Evolutionary conservation across 2,888 invertebrate genomes (phyloP), one percentile per base, ranked within the genome.

Genomic region (Diarsia brunnea): DNA sequence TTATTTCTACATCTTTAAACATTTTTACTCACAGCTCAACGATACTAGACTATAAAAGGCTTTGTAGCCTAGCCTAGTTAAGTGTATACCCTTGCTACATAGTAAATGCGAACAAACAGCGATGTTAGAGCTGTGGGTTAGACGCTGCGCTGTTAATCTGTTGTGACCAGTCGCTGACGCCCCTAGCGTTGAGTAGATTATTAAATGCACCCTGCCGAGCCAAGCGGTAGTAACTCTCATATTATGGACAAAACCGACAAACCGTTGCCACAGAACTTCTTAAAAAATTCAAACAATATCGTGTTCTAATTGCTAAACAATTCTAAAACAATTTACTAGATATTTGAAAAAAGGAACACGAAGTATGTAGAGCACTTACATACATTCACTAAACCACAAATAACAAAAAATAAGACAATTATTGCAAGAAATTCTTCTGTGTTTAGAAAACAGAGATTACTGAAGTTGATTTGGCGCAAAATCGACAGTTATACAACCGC

Each of bases 121-220:
- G 55, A 74, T 60, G 73, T 71, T 69, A 72, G 68, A 75, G 77
- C 67, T 67, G 61, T 24, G 73, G 60, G 73, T 78, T 51, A 69
- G 69, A 74, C 67, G 49, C 64, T 71, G 78, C 67, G 49, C 64
- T 71, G 78, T 63, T 84, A 76, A 87, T 84, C 86, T 83, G 78
- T 77, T 75, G 80, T 78, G 84, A 84, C 87, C 80, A 74, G 80
- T 69, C 43, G 78, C 67, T 86, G 87, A 87, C 87, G 81, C 73
- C 94, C 94, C 94, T 94, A 86, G 58, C 77, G 73, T 81, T 73
- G 85, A 90, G 88, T 87, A 90, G 91, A 91, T 93, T 96, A 95
- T 95, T 95, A 95, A 95, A 95, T 93, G 95, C 95, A 92, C 95
- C 96, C 95, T 90, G 95, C 90, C 71, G 94, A 79, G 91, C 60